Base-by-base conservation (phyloP, 2,888 invertebrate species). In the Andrena camellia region DNA sequence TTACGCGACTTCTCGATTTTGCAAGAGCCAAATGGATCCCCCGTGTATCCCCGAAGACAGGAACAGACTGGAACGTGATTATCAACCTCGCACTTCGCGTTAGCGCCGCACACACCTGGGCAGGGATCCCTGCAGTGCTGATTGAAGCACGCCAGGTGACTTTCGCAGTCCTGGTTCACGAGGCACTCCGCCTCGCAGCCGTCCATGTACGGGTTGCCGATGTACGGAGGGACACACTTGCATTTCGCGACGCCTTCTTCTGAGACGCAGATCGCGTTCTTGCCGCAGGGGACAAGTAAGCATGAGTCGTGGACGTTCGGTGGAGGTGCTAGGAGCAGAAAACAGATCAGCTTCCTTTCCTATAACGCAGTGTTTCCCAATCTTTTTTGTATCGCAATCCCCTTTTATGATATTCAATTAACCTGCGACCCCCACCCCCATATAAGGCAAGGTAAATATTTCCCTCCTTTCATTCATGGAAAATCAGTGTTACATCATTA, bases 101-200 rank as follows among this genome's bases (percentile, higher is more conserved):
- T 97, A 0, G 96, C 93, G 4, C 98, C 98, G 91, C 98, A 98
- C 70, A 97, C 95, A 74, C 98, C 97, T 82, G 96, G 96, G 90
- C 98, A 98, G 6, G 98, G 98, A 94, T 98, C 97, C 89, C 97
- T 95, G 88, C 98, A 98, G 92, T 98, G 97, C 90, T 97, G 97
- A 77, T 97, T 97, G 63, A 98, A 95, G 92, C 98, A 98, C 52
- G 97, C 96, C 83, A 97, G 94, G 90, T 96, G 95, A 86, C 96
- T 96, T 6, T 97, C 95, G 92, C 98, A 98, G 91, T 98, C 98
- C 0, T 97, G 96, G 93, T 97, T 97, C 85, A 96, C 96, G 13
- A 97, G 96, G 93, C 98, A 98, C 94, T 98, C 98, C 2, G 98
- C 98, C 84, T 97, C 95, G 91, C 98, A 98, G 48, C 98, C 98